Evolutionary conservation across 2,797 vertebrate genomes (phyloP).

Genomic region (Crax fasciolata): DNA sequence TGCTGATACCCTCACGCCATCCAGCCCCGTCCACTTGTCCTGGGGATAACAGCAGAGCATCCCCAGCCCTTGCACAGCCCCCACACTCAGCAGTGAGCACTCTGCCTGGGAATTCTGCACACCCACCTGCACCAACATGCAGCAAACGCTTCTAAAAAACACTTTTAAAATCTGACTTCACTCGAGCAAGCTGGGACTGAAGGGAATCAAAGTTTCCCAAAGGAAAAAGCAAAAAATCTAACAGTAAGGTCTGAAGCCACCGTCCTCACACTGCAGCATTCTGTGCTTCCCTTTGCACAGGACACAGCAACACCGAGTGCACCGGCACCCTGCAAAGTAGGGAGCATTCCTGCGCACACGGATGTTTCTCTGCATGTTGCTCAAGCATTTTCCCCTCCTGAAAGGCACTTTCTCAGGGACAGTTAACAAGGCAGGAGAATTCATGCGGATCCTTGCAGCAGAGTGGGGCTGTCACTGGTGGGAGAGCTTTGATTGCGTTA

Average conservation of each 20-base stretch:
- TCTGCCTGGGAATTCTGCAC: background rate
- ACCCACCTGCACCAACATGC: rapidly evolving
- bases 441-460: slow-evolving; percentile 50
- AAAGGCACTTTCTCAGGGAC: slow-evolving; percentile 22
- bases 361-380: slow-evolving; percentile 2
- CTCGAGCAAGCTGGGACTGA: too few species aligned
- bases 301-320: too few species aligned
- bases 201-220: too few species aligned
- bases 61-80: too few species aligned
- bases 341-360: background rate
- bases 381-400: slow-evolving; percentile 19
- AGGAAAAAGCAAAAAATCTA: too few species aligned
- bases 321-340: too few species aligned
- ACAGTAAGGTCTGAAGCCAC: too few species aligned
- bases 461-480: slow-evolving; percentile 44
- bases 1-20: background rate
- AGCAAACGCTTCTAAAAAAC: background rate
- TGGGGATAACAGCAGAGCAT: too few species aligned
- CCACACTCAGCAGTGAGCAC: background rate
- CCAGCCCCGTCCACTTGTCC: background rate
- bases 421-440: slow-evolving; percentile 62
- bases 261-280: too few species aligned
- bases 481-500: slow-evolving; percentile 59
- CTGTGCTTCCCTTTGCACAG: too few species aligned
- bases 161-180: too few species aligned